These are phyloP conservation scores for Stichopus chloronotus DNA, from an alignment of 35 echinoderm and acorn worm genomes.

Conservation along the genomic window DNA sequence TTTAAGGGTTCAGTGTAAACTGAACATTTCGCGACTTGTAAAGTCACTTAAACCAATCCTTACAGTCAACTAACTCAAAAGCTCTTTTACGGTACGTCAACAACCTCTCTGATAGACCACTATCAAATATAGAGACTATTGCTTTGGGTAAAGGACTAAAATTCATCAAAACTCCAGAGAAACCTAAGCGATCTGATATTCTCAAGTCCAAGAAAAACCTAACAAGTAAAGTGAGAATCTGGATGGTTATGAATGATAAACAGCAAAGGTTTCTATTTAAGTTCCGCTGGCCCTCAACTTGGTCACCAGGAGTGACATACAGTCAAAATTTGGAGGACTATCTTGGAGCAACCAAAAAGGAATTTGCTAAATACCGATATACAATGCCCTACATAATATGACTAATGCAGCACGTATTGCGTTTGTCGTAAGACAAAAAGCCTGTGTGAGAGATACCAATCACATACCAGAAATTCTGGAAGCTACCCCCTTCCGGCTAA, in stretches of 20 bases:
- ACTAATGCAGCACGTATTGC: not conserved
- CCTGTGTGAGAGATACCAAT: not conserved
- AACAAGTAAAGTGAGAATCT: not conserved
- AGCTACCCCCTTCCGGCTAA: not conserved
- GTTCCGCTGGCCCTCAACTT: conserved; percentile 27
- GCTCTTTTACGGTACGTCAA: not conserved
- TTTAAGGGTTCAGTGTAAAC: not conserved
- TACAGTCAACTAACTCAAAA: not conserved
- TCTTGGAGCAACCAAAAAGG: conserved; percentile 8
- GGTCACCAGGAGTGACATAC: conserved; percentile 15
- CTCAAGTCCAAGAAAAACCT: not conserved
- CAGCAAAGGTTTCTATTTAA: not conserved
- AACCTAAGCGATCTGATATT: not conserved
- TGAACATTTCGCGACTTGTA: not conserved
- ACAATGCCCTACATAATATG: not conserved
- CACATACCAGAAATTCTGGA: not conserved
- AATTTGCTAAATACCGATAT: not conserved
- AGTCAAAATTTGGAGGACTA: not conserved
- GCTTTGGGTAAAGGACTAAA: not conserved
- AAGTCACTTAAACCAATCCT: not conserved
- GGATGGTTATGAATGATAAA: not conserved
- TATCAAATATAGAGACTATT: conserved; percentile 8
- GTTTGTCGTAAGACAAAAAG: not conserved
- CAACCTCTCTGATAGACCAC: not conserved
- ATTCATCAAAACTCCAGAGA: conserved; percentile 29